Evolutionary conservation across 2,888 invertebrate species (phyloP).

Genomic region (Brassicogethes aeneus): DNA sequence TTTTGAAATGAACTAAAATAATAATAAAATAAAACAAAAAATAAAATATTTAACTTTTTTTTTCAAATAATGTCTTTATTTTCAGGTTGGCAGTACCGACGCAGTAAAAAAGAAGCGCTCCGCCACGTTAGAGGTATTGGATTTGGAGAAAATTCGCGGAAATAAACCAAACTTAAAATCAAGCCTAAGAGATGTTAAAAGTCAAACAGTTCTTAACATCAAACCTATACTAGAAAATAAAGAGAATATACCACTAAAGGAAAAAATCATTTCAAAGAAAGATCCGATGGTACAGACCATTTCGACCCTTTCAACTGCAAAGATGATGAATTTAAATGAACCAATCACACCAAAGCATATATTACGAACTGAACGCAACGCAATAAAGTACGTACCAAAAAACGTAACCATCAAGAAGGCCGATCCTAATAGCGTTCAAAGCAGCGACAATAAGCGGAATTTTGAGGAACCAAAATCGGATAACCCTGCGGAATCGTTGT

Average conservation of each 20-base stretch:
- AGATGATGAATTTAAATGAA: conserved; percentile 43
- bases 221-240: too few relatives aligned
- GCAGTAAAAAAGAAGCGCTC: too few relatives aligned
- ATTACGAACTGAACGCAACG: conserved; percentile 59
- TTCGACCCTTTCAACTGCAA: neutral
- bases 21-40: too few relatives aligned
- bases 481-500: too few relatives aligned
- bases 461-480: conserved; percentile 9
- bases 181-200: too few relatives aligned
- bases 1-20: too few relatives aligned
- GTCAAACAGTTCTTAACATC: too few relatives aligned
- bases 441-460: conserved; percentile 35
- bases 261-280: neutral
- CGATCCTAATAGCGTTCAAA: conserved; percentile 56
- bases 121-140: conserved; percentile 55
- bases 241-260: too few relatives aligned
- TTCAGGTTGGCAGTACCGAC: too few relatives aligned
- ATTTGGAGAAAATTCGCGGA: conserved; percentile 44
- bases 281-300: neutral
- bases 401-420: conserved; percentile 59
- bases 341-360: conserved; percentile 48
- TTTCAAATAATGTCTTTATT: too few relatives aligned
- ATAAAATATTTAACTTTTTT: too few relatives aligned
- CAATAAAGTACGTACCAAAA: conserved; percentile 58
- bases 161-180: too few relatives aligned